Evolutionary conservation across 2,797 vertebrate genomes (phyloP).

Genomic region (Spondyliosoma cantharus): DNA sequence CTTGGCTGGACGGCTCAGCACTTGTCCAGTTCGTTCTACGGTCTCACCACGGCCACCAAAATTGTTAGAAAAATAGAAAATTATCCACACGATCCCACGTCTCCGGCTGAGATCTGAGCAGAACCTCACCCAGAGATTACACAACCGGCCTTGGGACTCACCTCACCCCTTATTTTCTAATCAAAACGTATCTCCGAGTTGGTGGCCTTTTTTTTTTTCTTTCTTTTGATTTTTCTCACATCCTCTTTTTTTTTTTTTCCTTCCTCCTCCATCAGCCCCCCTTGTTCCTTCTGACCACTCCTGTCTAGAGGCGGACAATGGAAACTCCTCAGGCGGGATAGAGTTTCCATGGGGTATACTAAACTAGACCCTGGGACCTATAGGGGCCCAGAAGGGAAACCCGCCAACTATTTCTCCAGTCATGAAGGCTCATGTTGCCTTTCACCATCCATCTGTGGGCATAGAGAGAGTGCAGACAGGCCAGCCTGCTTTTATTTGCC

Average conservation of each 20-base stretch:
- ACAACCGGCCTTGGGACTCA: slow-evolving; percentile 6
- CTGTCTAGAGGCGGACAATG: slow-evolving; percentile 47
- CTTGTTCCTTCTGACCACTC: slow-evolving; percentile 41
- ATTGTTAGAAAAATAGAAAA: slow-evolving; percentile 31
- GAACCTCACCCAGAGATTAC: slow-evolving; percentile 47
- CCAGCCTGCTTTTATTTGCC: slow-evolving; percentile 82
- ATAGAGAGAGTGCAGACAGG: slow-evolving; percentile 84
- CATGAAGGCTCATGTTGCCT: slow-evolving; percentile 77
- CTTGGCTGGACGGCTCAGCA: slow-evolving; percentile 45
- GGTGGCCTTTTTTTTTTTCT: slow-evolving; percentile 37
- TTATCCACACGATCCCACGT: slow-evolving; percentile 17
- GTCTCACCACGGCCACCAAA: slow-evolving; percentile 20
- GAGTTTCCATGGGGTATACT: slow-evolving; percentile 71
- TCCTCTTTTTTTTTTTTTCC: slow-evolving; percentile 5
- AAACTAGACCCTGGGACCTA: slow-evolving; percentile 58
- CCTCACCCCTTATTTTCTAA: slow-evolving; percentile 50
- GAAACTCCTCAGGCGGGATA: slow-evolving; percentile 61
- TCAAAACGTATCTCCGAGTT: slow-evolving; percentile 52
- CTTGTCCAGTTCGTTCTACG: slow-evolving; percentile 42
- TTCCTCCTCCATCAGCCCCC: slow-evolving; percentile 18
- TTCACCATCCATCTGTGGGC: slow-evolving; percentile 82
- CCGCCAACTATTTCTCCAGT: slow-evolving; percentile 67
- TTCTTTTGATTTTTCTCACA: slow-evolving; percentile 11
- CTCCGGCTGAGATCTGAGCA: slow-evolving; percentile 40
- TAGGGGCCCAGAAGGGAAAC: slow-evolving; percentile 70